Percentiles rank a stretch among this genome's conserved stretches.
Evolutionary conservation across 2,888 invertebrate genomes (phyloP).

Genomic region (Lycia hirtaria): DNA sequence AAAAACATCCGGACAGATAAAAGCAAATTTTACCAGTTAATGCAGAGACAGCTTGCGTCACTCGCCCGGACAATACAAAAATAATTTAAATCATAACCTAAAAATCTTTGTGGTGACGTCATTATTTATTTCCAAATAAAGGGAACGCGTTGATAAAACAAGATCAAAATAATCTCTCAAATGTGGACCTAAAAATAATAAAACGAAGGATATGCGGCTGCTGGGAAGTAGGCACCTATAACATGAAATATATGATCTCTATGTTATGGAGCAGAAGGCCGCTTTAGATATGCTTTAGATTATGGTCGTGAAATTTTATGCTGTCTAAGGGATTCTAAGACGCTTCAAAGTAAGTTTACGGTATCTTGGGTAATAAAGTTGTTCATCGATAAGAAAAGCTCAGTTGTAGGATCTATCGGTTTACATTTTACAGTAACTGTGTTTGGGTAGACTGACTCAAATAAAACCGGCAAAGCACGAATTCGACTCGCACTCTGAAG

Average conservation of each 20-base stretch:
- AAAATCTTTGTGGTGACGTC: neutral
- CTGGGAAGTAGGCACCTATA: neutral
- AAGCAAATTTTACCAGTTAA: too few relatives aligned
- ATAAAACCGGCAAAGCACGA: too few relatives aligned
- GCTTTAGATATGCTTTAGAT: neutral
- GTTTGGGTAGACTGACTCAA: too few relatives aligned
- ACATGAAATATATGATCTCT: neutral
- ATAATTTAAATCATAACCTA: too few relatives aligned
- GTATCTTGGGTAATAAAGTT: neutral
- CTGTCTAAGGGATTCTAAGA: neutral
- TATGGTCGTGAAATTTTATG: neutral
- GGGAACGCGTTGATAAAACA: slow-evolving; percentile 1
- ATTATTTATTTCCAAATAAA: neutral
- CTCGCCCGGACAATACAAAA: too few relatives aligned
- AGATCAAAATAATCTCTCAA: slow-evolving; percentile 20
- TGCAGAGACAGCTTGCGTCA: too few relatives aligned
- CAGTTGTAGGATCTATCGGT: neutral
- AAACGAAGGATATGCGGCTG: neutral
- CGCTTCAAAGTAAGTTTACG: slow-evolving; percentile 9
- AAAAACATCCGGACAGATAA: too few relatives aligned
- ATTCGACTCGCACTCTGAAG: too few relatives aligned
- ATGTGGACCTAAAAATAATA: slow-evolving; percentile 12
- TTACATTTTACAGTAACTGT: neutral
- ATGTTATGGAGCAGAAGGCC: neutral
- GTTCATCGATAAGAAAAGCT: neutral